These are phyloP conservation scores for Campoplex capitator DNA, from an alignment of 2,888 invertebrate species.

Conservation along the genomic window DNA sequence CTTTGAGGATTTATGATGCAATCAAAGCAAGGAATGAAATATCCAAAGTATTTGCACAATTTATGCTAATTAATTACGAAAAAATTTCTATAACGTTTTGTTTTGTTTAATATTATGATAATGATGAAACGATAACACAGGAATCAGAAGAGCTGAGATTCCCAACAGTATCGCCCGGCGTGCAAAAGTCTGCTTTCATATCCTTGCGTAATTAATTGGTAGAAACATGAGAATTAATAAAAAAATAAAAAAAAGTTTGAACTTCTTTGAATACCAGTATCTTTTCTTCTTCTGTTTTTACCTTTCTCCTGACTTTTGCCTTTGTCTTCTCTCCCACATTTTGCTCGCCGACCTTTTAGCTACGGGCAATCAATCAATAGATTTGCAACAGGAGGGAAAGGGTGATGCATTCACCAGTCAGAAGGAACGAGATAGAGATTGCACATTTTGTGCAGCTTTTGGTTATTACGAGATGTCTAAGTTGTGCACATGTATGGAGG, in stretches of 20 bases:
- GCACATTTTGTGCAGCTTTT: constrained; percentile 50
- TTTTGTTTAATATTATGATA: not conserved
- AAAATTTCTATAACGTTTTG: not conserved
- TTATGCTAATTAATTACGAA: not conserved
- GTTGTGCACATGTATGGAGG: constrained; percentile 38
- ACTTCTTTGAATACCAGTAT: not conserved
- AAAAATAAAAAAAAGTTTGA: not conserved
- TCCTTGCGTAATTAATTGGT: constrained; percentile 4
- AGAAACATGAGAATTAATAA: not conserved
- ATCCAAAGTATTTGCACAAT: not conserved
- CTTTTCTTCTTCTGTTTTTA: not conserved
- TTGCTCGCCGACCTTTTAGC: constrained; percentile 42
- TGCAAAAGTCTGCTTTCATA: constrained; percentile 4
- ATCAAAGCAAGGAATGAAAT: not conserved
- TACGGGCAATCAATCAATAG: constrained; percentile 46
- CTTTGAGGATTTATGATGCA: too few relatives aligned
- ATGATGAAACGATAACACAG: constrained; percentile 9
- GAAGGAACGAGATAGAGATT: not conserved
- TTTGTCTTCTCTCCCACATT: constrained; percentile 8
- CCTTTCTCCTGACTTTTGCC: constrained; percentile 38
- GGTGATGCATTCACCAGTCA: constrained; percentile 45
- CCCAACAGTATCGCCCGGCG: not conserved
- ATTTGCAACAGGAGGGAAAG: not conserved
- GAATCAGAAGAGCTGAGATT: not conserved
- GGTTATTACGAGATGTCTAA: constrained; percentile 27